phyloP scores from a whole-genome alignment of 37 sponge, comb jelly and placozoan species.

The Mnemiopsis leidyi region DNA sequence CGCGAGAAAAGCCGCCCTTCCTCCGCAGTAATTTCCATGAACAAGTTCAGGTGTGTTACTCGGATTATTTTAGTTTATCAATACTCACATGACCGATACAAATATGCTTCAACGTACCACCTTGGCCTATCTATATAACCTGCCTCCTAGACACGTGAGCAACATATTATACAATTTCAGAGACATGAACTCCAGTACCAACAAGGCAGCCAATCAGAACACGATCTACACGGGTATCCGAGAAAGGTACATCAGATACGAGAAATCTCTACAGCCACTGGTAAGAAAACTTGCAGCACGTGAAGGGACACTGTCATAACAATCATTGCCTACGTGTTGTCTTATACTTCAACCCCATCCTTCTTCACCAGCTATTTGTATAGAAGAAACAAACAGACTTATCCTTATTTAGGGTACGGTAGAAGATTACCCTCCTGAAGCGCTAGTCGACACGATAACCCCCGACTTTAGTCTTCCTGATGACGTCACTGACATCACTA shows the following conservation, averaged over 20 bases:
- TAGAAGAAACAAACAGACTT: neutral
- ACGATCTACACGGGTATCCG: neutral
- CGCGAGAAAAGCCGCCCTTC: neutral
- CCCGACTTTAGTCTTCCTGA: neutral
- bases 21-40: slow-evolving; percentile 7
- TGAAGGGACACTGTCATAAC: too few species aligned
- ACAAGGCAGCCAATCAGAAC: neutral
- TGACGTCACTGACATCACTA: slow-evolving; percentile 24
- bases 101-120: too few species aligned
- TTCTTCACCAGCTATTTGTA: too few species aligned
- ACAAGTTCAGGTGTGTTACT: slow-evolving; percentile 47
- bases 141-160: too few species aligned
- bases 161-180: too few species aligned
- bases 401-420: slow-evolving; percentile 1
- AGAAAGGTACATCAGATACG: slow-evolving; percentile 15
- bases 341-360: too few species aligned
- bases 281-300: too few species aligned
- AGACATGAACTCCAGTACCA: neutral
- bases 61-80: too few species aligned
- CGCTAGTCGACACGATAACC: slow-evolving; percentile 4
- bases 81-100: too few species aligned
- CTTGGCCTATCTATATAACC: neutral
- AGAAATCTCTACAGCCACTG: slow-evolving; percentile 46
- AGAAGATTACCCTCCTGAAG: slow-evolving; percentile 36
- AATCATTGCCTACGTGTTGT: too few species aligned